Evolutionary conservation across 1,140 invertebrate genomes (phyloP).

Genomic region (Globodera ellingtonae): DNA sequence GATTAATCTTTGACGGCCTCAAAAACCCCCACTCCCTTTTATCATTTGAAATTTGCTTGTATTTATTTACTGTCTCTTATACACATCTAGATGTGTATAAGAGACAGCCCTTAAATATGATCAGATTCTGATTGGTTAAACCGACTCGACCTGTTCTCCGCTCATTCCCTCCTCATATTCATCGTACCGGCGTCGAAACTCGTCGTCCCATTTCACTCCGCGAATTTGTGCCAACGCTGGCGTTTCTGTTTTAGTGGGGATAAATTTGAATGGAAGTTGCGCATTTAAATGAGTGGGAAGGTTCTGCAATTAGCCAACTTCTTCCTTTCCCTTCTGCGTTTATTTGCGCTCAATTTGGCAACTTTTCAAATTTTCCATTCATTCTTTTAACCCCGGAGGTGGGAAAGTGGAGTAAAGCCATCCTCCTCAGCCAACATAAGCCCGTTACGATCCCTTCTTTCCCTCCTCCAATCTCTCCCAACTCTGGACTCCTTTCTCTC

Average conservation of each 20-base stretch:
- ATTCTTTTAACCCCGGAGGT: not conserved
- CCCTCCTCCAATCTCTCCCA: not conserved
- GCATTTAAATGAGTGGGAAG: not conserved
- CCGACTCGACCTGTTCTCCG: conserved; percentile 3
- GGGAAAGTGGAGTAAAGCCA: not conserved
- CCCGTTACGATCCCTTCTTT: not conserved
- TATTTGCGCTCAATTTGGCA: conserved; percentile 5
- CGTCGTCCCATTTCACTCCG: conserved; percentile 29
- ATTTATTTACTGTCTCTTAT: not conserved
- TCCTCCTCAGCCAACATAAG: not conserved
- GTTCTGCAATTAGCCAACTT: not conserved
- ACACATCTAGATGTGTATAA: too few relatives aligned
- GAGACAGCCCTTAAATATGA: not conserved
- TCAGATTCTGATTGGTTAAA: too few relatives aligned
- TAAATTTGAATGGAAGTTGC: not conserved
- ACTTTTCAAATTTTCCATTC: not conserved
- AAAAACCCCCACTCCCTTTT: too few relatives aligned
- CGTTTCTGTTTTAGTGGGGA: not conserved
- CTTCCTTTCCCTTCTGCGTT: not conserved
- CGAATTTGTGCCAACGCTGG: conserved; percentile 1
- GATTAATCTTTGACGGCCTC: not conserved
- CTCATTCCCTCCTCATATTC: conserved; percentile 25
- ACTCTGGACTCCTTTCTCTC: not conserved
- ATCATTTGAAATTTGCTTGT: not conserved
- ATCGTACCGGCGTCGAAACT: conserved; percentile 20